Percentiles rank a stretch among this genome's conserved stretches.
Evolutionary conservation across 1,140 invertebrate genomes (phyloP).

Genomic region (Drosophila orena): DNA sequence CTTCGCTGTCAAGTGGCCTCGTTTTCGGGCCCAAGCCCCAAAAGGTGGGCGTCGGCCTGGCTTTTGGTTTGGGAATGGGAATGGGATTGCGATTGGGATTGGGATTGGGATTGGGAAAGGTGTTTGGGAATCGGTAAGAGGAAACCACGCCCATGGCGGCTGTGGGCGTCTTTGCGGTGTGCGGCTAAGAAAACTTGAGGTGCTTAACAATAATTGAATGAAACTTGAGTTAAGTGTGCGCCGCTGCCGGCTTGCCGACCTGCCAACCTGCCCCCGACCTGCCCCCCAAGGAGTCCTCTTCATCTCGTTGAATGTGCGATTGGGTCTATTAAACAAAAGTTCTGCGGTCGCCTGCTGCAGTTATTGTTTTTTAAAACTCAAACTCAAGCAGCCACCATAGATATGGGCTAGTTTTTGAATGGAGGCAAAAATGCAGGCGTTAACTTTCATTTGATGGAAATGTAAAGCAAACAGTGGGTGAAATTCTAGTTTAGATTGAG

Average conservation of each 20-base stretch:
- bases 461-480: not conserved
- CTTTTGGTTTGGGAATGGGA: conserved; percentile 2
- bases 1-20: conserved; percentile 64
- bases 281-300: conserved; percentile 2
- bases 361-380: conserved; percentile 33
- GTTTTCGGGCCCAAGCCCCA: conserved; percentile 34
- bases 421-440: not conserved
- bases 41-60: conserved; percentile 13
- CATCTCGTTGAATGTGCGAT: conserved; percentile 40
- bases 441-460: not conserved
- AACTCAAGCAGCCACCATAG: not conserved
- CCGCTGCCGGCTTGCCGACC: not conserved
- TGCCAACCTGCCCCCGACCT: not conserved
- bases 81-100: conserved; percentile 16
- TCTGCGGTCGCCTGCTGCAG: conserved; percentile 59
- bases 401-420: not conserved
- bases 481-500: not conserved
- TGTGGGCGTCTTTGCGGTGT: conserved; percentile 62
- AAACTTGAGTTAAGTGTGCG: conserved; percentile 76
- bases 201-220: conserved; percentile 83
- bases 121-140: too few species aligned
- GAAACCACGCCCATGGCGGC: conserved; percentile 3
- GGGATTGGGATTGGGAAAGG: not conserved
- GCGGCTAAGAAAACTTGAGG: conserved; percentile 80
- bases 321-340: conserved; percentile 80